phyloP scores from a whole-genome alignment of 2,888 invertebrate species.

The Leptopilina syphax region DNA sequence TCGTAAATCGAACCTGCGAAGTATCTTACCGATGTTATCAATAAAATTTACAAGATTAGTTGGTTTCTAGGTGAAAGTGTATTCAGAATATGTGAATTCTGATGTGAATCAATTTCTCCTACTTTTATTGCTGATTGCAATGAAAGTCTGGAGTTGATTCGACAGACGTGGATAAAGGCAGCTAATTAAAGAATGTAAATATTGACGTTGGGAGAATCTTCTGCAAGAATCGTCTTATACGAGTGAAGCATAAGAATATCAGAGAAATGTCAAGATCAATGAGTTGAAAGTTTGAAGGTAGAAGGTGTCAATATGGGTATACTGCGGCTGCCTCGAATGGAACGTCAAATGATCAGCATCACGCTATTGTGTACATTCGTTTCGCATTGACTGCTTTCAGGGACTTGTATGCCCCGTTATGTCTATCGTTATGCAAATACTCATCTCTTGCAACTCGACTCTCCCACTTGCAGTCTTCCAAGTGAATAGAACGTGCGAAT shows the following conservation, averaged over 20 bases:
- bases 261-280: conserved; percentile 36
- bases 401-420: conserved; percentile 37
- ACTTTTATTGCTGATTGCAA: neutral
- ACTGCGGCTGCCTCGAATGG: conserved; percentile 4
- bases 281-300: conserved; percentile 38
- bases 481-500: conserved; percentile 37
- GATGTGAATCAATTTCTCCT: no score
- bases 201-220: neutral
- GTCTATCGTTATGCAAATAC: conserved; percentile 40
- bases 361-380: conserved; percentile 18
- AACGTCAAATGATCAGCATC: conserved; percentile 31
- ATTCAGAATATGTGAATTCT: no score
- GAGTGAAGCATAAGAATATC: neutral
- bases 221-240: no score
- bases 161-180: neutral
- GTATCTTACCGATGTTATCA: no score
- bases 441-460: conserved; percentile 33
- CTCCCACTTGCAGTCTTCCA: conserved; percentile 16
- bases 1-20: no score
- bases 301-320: conserved; percentile 26
- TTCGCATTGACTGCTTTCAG: conserved; percentile 34
- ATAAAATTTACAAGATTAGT: no score
- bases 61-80: no score
- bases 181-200: conserved; percentile 22
- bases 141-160: neutral